Evolutionary conservation across 2,797 vertebrate genomes (phyloP).

Genomic region (Xenopus petersii): DNA sequence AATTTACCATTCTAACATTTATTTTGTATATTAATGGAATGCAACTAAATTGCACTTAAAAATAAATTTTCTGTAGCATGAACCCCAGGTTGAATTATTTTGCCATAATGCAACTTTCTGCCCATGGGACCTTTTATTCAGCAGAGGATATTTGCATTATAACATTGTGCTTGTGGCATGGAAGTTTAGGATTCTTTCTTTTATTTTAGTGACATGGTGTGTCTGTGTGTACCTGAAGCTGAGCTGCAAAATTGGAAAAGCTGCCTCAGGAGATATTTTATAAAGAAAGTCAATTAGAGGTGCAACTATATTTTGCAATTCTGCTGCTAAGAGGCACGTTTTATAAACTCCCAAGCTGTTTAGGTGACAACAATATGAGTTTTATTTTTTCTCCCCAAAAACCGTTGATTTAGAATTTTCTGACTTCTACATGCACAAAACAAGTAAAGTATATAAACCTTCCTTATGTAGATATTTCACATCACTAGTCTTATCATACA

Average conservation of each 20-base stretch:
- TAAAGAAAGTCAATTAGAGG: slow-evolving; percentile 10
- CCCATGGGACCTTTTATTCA: slow-evolving; percentile 9
- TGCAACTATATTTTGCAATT: slow-evolving; percentile 8
- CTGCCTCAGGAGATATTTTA: slow-evolving; percentile 2
- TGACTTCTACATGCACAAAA: not conserved
- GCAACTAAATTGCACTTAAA: not conserved
- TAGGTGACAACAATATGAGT: not conserved
- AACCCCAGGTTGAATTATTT: not conserved
- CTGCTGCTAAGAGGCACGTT: not conserved
- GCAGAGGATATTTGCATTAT: slow-evolving; percentile 3
- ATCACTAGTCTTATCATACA: too few species aligned
- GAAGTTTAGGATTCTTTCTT: not conserved
- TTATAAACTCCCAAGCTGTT: not conserved
- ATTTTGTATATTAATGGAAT: too few species aligned
- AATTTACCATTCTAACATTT: too few species aligned
- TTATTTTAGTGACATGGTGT: slow-evolving; percentile 1
- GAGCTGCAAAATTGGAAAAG: slow-evolving; percentile 8
- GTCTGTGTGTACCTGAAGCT: slow-evolving; percentile 3
- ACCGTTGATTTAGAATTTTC: not conserved
- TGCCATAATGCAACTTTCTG: not conserved
- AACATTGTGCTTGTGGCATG: not conserved
- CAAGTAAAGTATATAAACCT: too few species aligned
- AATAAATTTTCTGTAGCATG: not conserved
- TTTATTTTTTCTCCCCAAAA: not conserved
- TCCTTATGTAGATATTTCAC: too few species aligned